These are phyloP conservation scores for Cotesia vestalis DNA, from an alignment of 1,140 invertebrate genomes.

Conservation along the genomic window DNA sequence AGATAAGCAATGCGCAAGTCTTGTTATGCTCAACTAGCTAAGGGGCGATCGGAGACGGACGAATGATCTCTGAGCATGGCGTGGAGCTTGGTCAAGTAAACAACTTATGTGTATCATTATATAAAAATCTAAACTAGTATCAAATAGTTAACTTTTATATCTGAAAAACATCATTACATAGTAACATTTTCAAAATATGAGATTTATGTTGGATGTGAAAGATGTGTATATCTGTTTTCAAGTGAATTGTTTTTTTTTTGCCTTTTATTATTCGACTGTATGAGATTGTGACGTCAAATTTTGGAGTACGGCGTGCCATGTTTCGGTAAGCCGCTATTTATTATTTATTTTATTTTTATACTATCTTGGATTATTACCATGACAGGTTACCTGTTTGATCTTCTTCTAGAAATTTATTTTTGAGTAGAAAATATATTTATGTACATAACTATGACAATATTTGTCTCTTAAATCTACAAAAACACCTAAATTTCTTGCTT, in stretches of 20 bases:
- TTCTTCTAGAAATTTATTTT: too few species aligned
- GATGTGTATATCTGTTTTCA: background rate
- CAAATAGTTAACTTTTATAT: conserved; percentile 18
- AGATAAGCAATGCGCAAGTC: conserved; percentile 51
- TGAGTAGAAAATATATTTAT: too few species aligned
- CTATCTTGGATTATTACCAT: background rate
- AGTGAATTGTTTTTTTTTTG: background rate
- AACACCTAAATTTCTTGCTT: too few species aligned
- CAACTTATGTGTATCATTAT: conserved; percentile 59
- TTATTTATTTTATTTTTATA: background rate
- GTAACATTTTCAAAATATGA: background rate
- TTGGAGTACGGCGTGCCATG: conserved; percentile 20
- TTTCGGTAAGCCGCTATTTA: conserved; percentile 10
- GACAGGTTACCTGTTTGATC: background rate
- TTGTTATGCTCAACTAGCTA: conserved; percentile 54
- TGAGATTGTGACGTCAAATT: conserved; percentile 28
- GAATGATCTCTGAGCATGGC: conserved; percentile 52
- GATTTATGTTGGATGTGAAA: background rate
- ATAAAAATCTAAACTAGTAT: conserved; percentile 46
- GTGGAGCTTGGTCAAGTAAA: conserved; percentile 60
- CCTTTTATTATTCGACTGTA: background rate
- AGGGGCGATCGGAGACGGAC: conserved; percentile 31
- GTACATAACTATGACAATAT: too few species aligned
- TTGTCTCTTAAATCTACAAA: too few species aligned
- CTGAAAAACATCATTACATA: background rate